These are phyloP conservation scores for Merops nubicus DNA, from an alignment of 2,113 vertebrate species.

Conservation along the genomic window DNA sequence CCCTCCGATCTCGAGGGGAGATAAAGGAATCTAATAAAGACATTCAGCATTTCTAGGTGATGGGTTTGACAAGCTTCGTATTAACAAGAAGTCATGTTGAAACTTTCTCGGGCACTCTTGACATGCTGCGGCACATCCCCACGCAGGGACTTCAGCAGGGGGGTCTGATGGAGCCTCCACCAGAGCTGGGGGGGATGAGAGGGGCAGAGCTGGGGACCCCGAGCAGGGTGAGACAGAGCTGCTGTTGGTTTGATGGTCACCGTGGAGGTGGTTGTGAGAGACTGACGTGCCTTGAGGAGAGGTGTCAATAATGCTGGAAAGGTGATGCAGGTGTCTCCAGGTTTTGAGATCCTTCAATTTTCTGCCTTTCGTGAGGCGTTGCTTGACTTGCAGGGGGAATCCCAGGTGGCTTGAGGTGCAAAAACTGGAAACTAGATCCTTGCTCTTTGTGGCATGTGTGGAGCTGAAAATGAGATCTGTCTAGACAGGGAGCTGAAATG, in stretches of 20 bases:
- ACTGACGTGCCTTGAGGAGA: not conserved
- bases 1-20: conserved; percentile 74
- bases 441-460: not conserved
- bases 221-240: not conserved
- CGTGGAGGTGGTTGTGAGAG: not conserved
- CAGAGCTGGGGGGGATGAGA: not conserved
- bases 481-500: not conserved
- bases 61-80: conserved; percentile 80
- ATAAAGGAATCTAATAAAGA: conserved; percentile 84
- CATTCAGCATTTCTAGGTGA: conserved; percentile 75
- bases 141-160: conserved; percentile 1
- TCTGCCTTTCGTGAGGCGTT: not conserved
- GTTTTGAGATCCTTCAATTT: conserved; percentile 14
- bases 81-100: conserved; percentile 67
- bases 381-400: not conserved
- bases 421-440: conserved; percentile 11
- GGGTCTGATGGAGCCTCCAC: not conserved
- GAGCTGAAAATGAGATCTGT: conserved; percentile 52
- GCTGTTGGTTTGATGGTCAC: not conserved
- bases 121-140: not conserved
- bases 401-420: not conserved
- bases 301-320: not conserved
- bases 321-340: not conserved
- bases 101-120: conserved; percentile 46
- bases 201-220: not conserved